Evolutionary conservation across 1,140 invertebrate genomes (phyloP).

Genomic region (Lordiphosa collinella): DNA sequence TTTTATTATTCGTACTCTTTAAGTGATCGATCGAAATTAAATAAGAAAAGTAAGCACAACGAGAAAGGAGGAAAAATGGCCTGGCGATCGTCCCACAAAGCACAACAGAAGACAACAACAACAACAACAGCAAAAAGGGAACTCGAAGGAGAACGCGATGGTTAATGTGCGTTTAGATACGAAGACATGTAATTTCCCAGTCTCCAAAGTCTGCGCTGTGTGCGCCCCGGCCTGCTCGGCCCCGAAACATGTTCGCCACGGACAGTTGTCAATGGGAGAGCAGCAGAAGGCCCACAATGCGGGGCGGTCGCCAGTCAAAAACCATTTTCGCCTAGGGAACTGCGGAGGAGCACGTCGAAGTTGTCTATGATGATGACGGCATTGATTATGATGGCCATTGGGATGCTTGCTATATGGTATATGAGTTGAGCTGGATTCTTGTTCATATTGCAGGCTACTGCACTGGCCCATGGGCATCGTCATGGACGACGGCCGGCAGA

Average conservation of each 20-base stretch:
- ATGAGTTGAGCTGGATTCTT: conserved; percentile 1
- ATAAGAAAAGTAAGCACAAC: conserved; percentile 68
- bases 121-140: not conserved
- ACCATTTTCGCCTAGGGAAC: conserved; percentile 36
- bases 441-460: conserved; percentile 23
- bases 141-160: conserved; percentile 50
- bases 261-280: conserved; percentile 58
- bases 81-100: conserved; percentile 27
- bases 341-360: conserved; percentile 10
- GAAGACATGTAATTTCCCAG: conserved; percentile 74
- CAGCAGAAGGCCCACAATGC: conserved; percentile 28
- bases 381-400: conserved; percentile 58
- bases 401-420: conserved; percentile 14
- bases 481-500: conserved; percentile 9
- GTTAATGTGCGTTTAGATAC: conserved; percentile 75
- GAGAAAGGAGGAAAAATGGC: conserved; percentile 49
- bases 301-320: conserved; percentile 21
- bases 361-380: conserved; percentile 58
- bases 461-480: conserved; percentile 11
- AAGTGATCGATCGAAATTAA: conserved; percentile 76
- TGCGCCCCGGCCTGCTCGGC: not conserved
- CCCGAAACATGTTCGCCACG: conserved; percentile 10
- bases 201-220: no score
- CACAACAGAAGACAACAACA: not conserved
- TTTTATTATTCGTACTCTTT: conserved; percentile 72